Base-by-base conservation (phyloP, 2,113 vertebrate genomes). In the Nycticorax nycticorax region DNA sequence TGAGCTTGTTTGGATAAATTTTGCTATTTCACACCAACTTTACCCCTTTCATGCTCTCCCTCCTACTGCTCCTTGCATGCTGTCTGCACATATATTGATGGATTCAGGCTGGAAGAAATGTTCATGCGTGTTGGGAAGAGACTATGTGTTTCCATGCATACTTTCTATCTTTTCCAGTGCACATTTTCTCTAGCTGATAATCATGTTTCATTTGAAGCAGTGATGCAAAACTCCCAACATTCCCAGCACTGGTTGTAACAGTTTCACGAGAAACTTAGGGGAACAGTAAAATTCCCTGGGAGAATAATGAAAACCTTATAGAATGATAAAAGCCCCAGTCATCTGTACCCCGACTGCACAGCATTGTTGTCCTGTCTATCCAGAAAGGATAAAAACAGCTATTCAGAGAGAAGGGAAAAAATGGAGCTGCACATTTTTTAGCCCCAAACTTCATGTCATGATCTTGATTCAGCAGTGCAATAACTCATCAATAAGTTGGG, bases 11-110 rank as follows among this genome's bases (percentile, higher is more conserved):
- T 83, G 56, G 53, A 88, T 88, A 88, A 73, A 83, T 85, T 82
- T 95, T 78, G 41, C 47, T 92, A 76, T 93, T 94, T 95, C 81
- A 88, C 74, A 76, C 74, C 17, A 14, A 50, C 32, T 85, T 78
- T 50, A 85, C 6, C 33, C 35, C 45, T 79, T 93, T 85, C 17
- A 12, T 35, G 12, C 26, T 88, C 26, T 75, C 11, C 27, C 8
- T 81, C 13, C 50, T 62, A 9, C 35, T 81, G 12, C 22, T 74
- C 5, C 27, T 85, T 79, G 32, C 35, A 60, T 62, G 37, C 22
- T 66, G 3, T 21, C 68, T 67, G 63, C 39, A 60, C 14, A 11
- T 69, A 27, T 30, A 33, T 47, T 69, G 47, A 24, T 12, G 35
- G 5, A 14, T 43, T 77, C 19, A 53, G 55, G 7, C 37, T 85